Percentiles rank a stretch among this genome's conserved stretches.
Conservation (phyloP, 2,797 vertebrate species). For the Pterois miles region DNA sequence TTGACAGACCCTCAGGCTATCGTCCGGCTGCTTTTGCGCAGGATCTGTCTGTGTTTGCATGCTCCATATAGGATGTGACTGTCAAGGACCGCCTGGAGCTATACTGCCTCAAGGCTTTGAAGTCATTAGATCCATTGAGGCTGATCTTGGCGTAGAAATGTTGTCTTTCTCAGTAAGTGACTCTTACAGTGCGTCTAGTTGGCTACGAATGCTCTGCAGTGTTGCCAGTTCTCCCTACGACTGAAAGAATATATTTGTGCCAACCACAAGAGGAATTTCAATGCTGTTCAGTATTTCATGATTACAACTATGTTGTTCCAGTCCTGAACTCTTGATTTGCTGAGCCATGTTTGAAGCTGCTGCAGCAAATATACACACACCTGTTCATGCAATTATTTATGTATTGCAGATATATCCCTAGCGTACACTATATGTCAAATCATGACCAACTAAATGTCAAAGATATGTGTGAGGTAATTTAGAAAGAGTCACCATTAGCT, state of each 20-base stretch:
- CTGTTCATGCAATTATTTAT: not conserved
- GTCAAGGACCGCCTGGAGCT: constrained; percentile 61
- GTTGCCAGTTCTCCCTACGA: constrained; percentile 4
- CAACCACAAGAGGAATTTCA: constrained; percentile 1
- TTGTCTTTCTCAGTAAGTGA: constrained; percentile 29
- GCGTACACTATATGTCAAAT: not conserved
- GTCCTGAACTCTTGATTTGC: not conserved
- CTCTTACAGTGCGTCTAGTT: constrained; percentile 8
- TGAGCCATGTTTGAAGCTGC: not conserved
- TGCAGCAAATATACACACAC: not conserved
- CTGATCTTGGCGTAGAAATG: constrained; percentile 53
- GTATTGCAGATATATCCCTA: not conserved
- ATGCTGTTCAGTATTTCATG: constrained; percentile 8
- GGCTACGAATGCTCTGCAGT: constrained; percentile 11
- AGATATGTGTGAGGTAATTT: not conserved
- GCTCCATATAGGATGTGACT: constrained; percentile 53
- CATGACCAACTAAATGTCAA: not conserved
- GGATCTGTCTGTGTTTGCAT: constrained; percentile 53
- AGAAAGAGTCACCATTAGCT: not conserved
- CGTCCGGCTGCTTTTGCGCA: constrained; percentile 54
- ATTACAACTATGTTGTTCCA: not conserved
- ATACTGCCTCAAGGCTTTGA: constrained; percentile 62
- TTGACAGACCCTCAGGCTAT: constrained; percentile 59
- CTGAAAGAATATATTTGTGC: constrained; percentile 3
- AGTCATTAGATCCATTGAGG: constrained; percentile 52